Evolutionary conservation across 2,797 vertebrate genomes (phyloP).

Genomic region (Urocyon cinereoargenteus): DNA sequence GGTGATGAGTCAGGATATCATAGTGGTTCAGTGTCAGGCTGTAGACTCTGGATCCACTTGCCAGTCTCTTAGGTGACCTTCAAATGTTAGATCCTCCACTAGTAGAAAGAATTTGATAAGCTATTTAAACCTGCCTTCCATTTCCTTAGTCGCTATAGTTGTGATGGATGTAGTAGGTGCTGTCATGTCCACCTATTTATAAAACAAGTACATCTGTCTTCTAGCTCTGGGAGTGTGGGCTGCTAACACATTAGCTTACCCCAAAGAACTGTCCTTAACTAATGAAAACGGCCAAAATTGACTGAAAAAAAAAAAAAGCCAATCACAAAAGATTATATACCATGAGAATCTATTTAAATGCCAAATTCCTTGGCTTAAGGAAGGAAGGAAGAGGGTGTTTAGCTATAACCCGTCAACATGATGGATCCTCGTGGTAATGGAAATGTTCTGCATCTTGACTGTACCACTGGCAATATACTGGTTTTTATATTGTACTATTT

Average conservation of each 20-base stretch:
- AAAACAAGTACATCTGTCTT: neutral
- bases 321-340: neutral
- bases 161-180: neutral
- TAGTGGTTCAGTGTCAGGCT: neutral
- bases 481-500: neutral
- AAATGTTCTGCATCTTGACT: neutral
- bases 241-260: neutral
- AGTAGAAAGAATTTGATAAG: neutral
- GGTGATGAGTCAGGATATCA: neutral
- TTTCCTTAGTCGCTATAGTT: neutral
- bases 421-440: neutral
- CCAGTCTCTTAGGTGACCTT: neutral
- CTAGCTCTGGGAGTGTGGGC: neutral
- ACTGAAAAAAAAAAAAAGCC: neutral
- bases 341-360: neutral
- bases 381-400: neutral
- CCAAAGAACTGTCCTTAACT: neutral
- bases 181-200: neutral
- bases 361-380: neutral
- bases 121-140: neutral
- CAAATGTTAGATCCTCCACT: neutral
- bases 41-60: neutral
- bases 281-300: neutral
- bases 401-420: neutral
- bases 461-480: neutral